Evolutionary conservation across 2,113 vertebrate species (phyloP), one percentile per base, ranked within the genome.

Genomic region (Oriolus oriolus): DNA sequence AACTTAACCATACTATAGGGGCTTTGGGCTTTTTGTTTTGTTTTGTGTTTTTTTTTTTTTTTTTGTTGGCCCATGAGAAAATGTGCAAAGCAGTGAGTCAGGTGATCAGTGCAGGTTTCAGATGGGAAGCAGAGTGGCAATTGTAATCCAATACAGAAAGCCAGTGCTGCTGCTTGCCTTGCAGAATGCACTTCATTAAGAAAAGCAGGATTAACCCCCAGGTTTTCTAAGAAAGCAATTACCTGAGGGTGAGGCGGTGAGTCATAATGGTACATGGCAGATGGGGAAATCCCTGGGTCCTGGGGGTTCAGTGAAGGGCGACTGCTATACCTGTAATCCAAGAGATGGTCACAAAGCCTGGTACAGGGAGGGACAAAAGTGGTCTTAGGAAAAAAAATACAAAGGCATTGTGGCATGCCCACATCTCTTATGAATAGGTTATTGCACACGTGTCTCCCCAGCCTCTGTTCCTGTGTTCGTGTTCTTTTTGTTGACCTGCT

Each of bases 261-360:
- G 28, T 45, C 42, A 8, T 1, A 53, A 44, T 53, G 59, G n/a
- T 12, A n/a, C 1, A 5, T 5, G 37, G 73, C 26, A 52, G 31
- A 17, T 3, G 26, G 19, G 41, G 44, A 82, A 61, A 85, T 14
- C 66, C 18, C 41, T 19, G 63, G 45, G 16, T 16, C 24, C 31
- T 31, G 37, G 35, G 22, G 20, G 17, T 8, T 41, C 7, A 13
- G 4, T 3, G 20, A 77, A 53, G 27, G 54, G n/a, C 4, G 6
- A 7, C n/a, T 49, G 19, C 15, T 13, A 2, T 1, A 5, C 8
- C 7, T 5, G 3, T 11, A 20, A 59, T 22, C 39, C 4, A 1
- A 16, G 20, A n/a, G 24, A 42, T 2, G 4, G 5, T 31, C 14
- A 70, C 21, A 64, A 41, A 60, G 20, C n/a, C 47, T 70, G 23